These are phyloP conservation scores for Mugil cephalus DNA, from an alignment of 2,113 vertebrate genomes.

Conservation along the genomic window DNA sequence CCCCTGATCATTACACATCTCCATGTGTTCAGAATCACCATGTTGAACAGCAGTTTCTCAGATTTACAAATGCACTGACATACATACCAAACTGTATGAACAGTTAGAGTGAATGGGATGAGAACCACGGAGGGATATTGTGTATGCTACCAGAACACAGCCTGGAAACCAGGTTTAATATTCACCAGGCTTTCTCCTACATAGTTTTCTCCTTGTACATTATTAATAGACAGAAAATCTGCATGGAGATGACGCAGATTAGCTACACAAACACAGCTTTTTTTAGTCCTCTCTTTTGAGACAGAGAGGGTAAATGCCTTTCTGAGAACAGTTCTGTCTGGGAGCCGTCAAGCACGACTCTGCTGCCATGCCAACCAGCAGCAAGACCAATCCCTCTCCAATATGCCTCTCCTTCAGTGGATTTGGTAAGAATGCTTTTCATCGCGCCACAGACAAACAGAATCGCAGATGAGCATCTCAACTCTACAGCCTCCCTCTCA, in stretches of 20 bases:
- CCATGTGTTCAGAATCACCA: slow-evolving; percentile 62
- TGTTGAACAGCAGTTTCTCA: slow-evolving; percentile 60
- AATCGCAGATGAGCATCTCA: slow-evolving; percentile 75
- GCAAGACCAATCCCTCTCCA: slow-evolving; percentile 60
- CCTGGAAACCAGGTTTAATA: slow-evolving; percentile 21
- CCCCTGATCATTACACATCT: slow-evolving; percentile 67
- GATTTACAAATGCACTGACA: slow-evolving; percentile 60
- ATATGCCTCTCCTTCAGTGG: slow-evolving; percentile 70
- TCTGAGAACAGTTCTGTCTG: slow-evolving; percentile 50
- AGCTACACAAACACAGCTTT: slow-evolving; percentile 43
- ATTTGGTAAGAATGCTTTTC: slow-evolving; percentile 76
- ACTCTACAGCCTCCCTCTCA: slow-evolving; percentile 46
- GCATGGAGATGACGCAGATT: slow-evolving; percentile 35
- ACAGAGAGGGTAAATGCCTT: slow-evolving; percentile 43
- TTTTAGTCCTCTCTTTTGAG: slow-evolving; percentile 26
- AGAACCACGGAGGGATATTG: slow-evolving; percentile 1
- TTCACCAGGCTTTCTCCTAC: slow-evolving; percentile 37
- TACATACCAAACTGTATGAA: slow-evolving; percentile 35
- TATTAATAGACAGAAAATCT: slow-evolving; percentile 50
- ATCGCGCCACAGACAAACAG: slow-evolving; percentile 73
- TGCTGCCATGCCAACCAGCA: slow-evolving; percentile 75
- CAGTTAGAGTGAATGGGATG: slow-evolving; percentile 15
- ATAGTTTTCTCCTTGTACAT: slow-evolving; percentile 26
- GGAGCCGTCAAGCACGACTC: slow-evolving; percentile 67
- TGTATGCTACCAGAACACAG: neutral